Percentiles rank a stretch among this genome's conserved stretches.
These are phyloP conservation scores for Petrosia ficiformis DNA, from an alignment of 37 sponge, comb jelly and placozoan genomes.

Conservation along the genomic window DNA sequence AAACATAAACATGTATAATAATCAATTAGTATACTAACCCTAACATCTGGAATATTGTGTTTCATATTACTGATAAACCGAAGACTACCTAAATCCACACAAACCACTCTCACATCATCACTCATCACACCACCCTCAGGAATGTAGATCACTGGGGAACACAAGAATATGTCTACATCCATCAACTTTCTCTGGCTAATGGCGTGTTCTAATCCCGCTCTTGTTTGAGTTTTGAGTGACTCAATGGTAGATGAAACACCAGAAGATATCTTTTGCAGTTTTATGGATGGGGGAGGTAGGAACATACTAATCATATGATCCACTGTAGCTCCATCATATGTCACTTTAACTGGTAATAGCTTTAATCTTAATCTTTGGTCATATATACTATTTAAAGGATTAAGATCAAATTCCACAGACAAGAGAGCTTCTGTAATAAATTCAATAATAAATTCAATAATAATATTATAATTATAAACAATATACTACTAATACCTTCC, in stretches of 20 bases:
- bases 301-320: constrained; percentile 72
- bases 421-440: too few relatives aligned
- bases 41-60: constrained; percentile 37
- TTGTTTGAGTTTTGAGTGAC: constrained; percentile 52
- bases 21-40: constrained; percentile 22
- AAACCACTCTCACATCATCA: constrained; percentile 35
- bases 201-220: constrained; percentile 70
- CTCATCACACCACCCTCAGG: constrained; percentile 55
- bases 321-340: constrained; percentile 73
- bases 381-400: constrained; percentile 2
- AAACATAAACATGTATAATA: neutral
- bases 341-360: constrained; percentile 47
- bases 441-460: too few relatives aligned
- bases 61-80: constrained; percentile 50
- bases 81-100: constrained; percentile 65
- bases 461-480: too few relatives aligned
- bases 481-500: too few relatives aligned
- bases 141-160: constrained; percentile 63
- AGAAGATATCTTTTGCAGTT: constrained; percentile 63
- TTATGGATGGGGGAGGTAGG: constrained; percentile 50
- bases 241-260: constrained; percentile 49
- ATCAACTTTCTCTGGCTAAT: constrained; percentile 56
- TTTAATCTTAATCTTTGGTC: constrained; percentile 35
- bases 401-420: too few relatives aligned
- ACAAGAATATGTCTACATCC: constrained; percentile 46